Percentiles rank a stretch among this genome's conserved stretches.
These are phyloP conservation scores for Gryllus longicercus DNA, from an alignment of 2,888 invertebrate genomes.

Conservation along the genomic window DNA sequence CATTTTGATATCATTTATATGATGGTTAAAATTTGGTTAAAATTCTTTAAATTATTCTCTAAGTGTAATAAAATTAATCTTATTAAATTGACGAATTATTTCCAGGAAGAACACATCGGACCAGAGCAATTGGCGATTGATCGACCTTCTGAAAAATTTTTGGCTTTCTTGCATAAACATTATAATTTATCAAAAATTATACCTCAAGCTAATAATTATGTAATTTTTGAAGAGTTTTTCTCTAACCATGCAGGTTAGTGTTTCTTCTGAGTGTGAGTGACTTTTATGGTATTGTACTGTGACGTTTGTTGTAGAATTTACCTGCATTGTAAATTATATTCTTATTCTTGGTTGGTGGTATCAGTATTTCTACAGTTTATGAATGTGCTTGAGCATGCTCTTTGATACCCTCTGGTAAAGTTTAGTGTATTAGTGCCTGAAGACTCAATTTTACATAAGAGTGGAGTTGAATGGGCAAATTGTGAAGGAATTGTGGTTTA, in stretches of 20 bases:
- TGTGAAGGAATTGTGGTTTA: too few species aligned
- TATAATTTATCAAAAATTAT: constrained; percentile 66
- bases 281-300: too few species aligned
- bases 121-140: constrained; percentile 84
- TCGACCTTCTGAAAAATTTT: constrained; percentile 84
- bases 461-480: too few species aligned
- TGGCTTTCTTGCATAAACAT: constrained; percentile 79
- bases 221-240: constrained; percentile 80
- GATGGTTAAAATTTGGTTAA: not conserved
- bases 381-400: too few species aligned
- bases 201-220: constrained; percentile 84
- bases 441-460: too few species aligned
- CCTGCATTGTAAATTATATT: too few species aligned
- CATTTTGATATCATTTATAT: too few species aligned
- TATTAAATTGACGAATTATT: constrained; percentile 34
- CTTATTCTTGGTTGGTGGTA: too few species aligned
- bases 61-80: not conserved
- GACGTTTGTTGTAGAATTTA: too few species aligned
- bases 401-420: too few species aligned
- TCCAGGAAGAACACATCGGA: constrained; percentile 63
- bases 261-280: constrained; percentile 12
- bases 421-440: too few species aligned
- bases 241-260: constrained; percentile 39
- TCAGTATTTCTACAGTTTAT: too few species aligned
- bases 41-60: not conserved